phyloP scores from a whole-genome alignment of 2,888 invertebrate species.

The Clunio marinus region DNA sequence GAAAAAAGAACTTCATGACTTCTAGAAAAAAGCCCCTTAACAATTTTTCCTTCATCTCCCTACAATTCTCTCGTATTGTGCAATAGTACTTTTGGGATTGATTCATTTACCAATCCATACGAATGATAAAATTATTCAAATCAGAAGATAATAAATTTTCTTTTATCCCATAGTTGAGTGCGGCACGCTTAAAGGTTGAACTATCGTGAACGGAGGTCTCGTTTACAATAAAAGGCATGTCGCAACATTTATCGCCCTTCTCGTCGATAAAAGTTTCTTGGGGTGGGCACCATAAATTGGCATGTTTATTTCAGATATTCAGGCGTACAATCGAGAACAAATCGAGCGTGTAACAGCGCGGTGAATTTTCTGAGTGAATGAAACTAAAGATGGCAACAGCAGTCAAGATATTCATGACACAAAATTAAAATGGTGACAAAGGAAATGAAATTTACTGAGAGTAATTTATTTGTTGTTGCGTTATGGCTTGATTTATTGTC shows the following conservation, averaged over 20 bases:
- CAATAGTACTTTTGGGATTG: conserved; percentile 29
- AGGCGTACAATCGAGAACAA: neutral
- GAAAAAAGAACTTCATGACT: neutral
- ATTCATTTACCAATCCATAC: conserved; percentile 39
- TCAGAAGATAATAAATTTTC: conserved; percentile 35
- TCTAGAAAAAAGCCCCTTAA: neutral
- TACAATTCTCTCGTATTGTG: neutral
- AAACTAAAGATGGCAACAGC: neutral
- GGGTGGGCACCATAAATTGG: neutral
- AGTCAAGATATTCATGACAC: neutral
- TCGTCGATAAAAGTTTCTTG: neutral
- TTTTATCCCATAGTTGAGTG: neutral
- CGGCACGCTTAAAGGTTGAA: conserved; percentile 3
- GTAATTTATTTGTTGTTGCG: conserved; percentile 32
- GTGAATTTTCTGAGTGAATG: neutral
- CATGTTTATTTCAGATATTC: neutral
- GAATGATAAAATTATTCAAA: conserved; percentile 39
- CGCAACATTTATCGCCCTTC: conserved; percentile 7
- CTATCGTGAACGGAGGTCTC: too few species aligned
- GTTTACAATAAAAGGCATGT: neutral
- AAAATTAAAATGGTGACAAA: conserved; percentile 35
- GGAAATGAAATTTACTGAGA: conserved; percentile 36
- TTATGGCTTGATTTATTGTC: conserved; percentile 36
- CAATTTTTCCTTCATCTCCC: conserved; percentile 9
- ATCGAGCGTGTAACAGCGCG: conserved; percentile 15